A percentile compares a stretch with the other conserved stretches of the same genome.
These are phyloP conservation scores for Ophion slaviceki DNA, from an alignment of 2,888 invertebrate species.

Conservation along the genomic window DNA sequence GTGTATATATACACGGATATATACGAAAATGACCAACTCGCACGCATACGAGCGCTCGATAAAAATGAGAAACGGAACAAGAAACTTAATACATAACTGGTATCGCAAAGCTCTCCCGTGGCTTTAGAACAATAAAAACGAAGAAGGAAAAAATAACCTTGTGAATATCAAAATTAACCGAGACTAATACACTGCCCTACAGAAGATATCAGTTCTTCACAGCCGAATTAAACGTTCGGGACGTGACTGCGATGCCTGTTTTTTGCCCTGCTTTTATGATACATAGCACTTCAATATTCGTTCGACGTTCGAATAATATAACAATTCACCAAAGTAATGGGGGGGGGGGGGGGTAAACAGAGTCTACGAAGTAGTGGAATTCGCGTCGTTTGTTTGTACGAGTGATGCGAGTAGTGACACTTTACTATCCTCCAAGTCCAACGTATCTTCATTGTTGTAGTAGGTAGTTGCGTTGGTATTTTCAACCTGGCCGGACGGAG, in stretches of 20 bases:
- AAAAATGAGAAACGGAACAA: conserved; percentile 3
- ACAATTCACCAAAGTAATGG: conserved; percentile 54
- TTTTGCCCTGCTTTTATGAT: conserved; percentile 31
- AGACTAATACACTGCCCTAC: conserved; percentile 59
- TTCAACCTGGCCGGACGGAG: conserved; percentile 69
- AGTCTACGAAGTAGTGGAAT: conserved; percentile 70
- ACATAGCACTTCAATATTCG: conserved; percentile 56
- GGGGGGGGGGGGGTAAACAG: conserved; percentile 32
- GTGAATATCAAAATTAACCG: conserved; percentile 60
- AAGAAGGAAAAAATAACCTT: conserved; percentile 29
- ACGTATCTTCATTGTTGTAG: conserved; percentile 69
- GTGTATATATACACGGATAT: background rate
- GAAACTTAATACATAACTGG: conserved; percentile 22
- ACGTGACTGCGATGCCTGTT: conserved; percentile 48
- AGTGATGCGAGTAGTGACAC: conserved; percentile 75
- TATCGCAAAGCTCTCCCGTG: conserved; percentile 14
- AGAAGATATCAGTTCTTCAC: conserved; percentile 63
- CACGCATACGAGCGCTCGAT: background rate
- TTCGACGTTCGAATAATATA: conserved; percentile 46
- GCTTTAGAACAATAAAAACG: conserved; percentile 18
- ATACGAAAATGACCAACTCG: no score
- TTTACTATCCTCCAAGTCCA: conserved; percentile 76
- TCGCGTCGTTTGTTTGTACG: conserved; percentile 68
- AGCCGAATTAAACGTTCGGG: conserved; percentile 59
- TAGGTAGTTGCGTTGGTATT: conserved; percentile 66